Evolutionary conservation across 1,140 invertebrate species (phyloP), one percentile per base, ranked within the genome.

Genomic region (Danaus plexippus): DNA sequence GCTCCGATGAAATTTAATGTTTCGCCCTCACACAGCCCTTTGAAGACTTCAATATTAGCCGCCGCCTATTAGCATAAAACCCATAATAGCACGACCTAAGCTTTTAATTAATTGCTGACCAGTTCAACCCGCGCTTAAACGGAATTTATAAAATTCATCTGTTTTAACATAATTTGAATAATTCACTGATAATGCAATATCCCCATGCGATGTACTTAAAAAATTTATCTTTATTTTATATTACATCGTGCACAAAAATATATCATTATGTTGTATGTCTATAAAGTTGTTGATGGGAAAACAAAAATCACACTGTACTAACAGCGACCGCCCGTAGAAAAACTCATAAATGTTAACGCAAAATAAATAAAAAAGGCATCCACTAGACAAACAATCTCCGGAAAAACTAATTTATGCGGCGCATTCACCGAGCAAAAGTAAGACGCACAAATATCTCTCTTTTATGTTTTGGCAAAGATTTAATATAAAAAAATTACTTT

Each of bases 401-500:
- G 75, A 62, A 77, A 79, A 85, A 85, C 82, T 85, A 85, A 84
- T 85, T 83, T 84, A 82, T 83, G 77, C 77, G 75, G 71, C 69
- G 72, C 69, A 75, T 75, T 75, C 67, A 68, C 55, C 67, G 67
- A 73, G 66, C 61, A 59, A 65, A 59, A 74, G 70, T 69, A 77
- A 84, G 77, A 74, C 69, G 65, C 56, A 67, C 65, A 68, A 70
- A 58, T 76, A 75, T 73, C 73, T 73, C 77, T 79, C 82, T 83
- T 85, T 85, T 80, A 85, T 85, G 82, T 85, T 85, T 79, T 71
- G 69, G 69, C 67, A 78, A 75, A 79, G 77, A 79, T 83, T 85
- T 85, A 85, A 85, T 85, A 83, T 80, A 82, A 78, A 66, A 54
- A 84, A 85, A 85, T 85, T 85, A 85, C 77, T 76, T 85, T 80